Percentiles rank a stretch among this genome's conserved stretches.
Evolutionary conservation across 2,888 invertebrate species (phyloP).

Genomic region (Xestia ashworthii): DNA sequence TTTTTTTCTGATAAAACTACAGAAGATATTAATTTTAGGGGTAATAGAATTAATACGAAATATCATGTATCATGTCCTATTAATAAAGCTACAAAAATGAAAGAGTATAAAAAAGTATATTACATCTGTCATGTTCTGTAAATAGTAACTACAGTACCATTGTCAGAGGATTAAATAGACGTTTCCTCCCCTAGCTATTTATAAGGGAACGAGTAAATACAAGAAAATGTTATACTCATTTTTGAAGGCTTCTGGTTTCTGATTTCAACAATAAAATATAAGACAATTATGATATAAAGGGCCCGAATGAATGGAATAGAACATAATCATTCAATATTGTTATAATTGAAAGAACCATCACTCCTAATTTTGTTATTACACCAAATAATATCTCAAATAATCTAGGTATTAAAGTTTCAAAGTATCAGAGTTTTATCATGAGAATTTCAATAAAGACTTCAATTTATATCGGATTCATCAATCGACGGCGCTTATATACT

Average conservation of each 20-base stretch:
- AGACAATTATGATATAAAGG: neutral
- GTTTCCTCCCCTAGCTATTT: neutral
- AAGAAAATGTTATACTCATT: neutral
- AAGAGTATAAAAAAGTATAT: neutral
- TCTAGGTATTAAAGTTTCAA: conserved; percentile 17
- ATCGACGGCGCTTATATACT: conserved; percentile 24
- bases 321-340: neutral
- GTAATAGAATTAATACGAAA: neutral
- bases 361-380: neutral
- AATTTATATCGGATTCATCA: conserved; percentile 37
- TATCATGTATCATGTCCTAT: neutral
- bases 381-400: conserved; percentile 14
- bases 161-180: conserved; percentile 2
- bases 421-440: conserved; percentile 7
- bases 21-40: neutral
- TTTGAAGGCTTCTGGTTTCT: neutral
- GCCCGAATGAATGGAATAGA: neutral
- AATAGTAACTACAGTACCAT: neutral
- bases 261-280: conserved; percentile 16
- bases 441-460: conserved; percentile 24
- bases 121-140: conserved; percentile 5
- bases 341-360: conserved; percentile 3
- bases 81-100: neutral
- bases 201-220: conserved; percentile 13
- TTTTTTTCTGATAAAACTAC: neutral